Base-by-base conservation (phyloP, 2,888 invertebrate genomes). In the Eristalis tenax region DNA sequence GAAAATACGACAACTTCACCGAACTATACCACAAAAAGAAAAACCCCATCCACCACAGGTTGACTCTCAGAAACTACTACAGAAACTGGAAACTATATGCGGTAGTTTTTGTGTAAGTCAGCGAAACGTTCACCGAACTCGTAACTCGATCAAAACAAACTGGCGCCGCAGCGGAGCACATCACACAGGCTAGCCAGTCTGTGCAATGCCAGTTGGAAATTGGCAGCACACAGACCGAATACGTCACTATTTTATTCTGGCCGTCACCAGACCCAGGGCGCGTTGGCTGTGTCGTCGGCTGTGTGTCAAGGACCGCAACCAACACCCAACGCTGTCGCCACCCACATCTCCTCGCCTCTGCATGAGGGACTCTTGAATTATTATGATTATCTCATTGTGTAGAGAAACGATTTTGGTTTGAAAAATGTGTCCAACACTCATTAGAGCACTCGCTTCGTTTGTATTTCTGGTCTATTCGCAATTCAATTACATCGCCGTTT, bases 101-200 rank as follows among this genome's bases (percentile, higher is more conserved):
- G 66, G 11, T 35, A 56, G 13, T 70, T 64, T 43, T 43, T 40
- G 26, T 73, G 26, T 2, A 26, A 79, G 23, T 56, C 23, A 69
- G 50, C 23, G 50, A 28, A 61, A 75, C 68, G 63, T 77, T 63
- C 66, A 86, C 78, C 86, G 86, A 78, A 66, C 74, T 74, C 50
- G 65, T n/a, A 61, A 74, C 68, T 38, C 74, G 82, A 78, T 77
- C 69, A 78, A 71, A 79, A 79, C 78, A 83, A 86, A 86, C 86
- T 86, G 70, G 78, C 57, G 40, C 78, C 78, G 78, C 77, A 65
- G 66, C 71, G 56, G 61, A 70, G 43, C 70, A 75, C 59, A 57
- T 59, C 56, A 28, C 56, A 66, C 66, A 70, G 78, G 56, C 65
- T 74, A 66, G 69, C 74, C 78, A 74, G 59, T 69, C 57, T 35